A percentile compares a stretch with the other conserved stretches of the same genome.
Conservation (phyloP, 2,113 vertebrate species). For the Peromyscus leucopus region DNA sequence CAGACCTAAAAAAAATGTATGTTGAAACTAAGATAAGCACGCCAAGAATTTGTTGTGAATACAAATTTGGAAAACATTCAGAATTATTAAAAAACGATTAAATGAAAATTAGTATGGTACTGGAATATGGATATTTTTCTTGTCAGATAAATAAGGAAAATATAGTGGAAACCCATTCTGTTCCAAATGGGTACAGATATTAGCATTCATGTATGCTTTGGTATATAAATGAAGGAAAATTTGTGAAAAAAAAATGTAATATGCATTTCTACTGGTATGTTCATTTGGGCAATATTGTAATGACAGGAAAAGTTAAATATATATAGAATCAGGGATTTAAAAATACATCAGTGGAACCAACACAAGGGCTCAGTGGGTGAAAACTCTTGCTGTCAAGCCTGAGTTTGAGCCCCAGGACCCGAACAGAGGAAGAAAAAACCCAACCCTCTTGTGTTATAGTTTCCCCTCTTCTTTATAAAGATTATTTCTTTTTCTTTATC, state of each 20-base stretch:
- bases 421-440: not conserved
- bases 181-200: not conserved
- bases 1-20: not conserved
- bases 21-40: not conserved
- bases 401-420: not conserved
- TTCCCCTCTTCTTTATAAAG: not conserved
- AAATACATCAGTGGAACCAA: not conserved
- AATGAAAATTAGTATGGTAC: not conserved
- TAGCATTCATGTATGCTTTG: not conserved
- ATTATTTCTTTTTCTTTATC: not conserved
- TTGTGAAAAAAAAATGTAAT: conserved; percentile 2
- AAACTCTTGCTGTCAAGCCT: too few relatives aligned
- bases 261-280: not conserved
- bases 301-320: not conserved
- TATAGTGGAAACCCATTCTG: not conserved
- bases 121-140: not conserved
- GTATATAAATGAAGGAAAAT: not conserved
- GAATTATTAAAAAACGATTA: conserved; percentile 20
- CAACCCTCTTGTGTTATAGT: not conserved
- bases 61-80: not conserved
- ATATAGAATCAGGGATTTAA: not conserved
- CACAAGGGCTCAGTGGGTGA: not conserved
- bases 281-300: not conserved
- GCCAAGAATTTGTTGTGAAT: not conserved
- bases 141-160: not conserved